Evolutionary conservation across 2,797 vertebrate species (phyloP).

Genomic region (Hydrophis major): DNA sequence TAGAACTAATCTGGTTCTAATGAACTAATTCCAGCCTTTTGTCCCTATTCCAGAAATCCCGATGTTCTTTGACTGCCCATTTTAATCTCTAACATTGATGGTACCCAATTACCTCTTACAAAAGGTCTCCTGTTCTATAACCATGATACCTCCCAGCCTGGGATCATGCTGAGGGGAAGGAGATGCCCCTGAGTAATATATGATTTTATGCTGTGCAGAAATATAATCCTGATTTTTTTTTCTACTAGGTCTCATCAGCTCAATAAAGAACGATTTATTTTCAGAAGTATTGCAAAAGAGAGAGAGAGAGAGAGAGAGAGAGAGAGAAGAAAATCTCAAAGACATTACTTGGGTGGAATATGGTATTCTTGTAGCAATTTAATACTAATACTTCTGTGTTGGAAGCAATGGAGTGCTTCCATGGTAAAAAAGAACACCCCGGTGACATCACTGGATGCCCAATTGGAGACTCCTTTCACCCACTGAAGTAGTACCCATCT

Average conservation of each 20-base stretch:
- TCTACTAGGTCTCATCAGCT: background rate
- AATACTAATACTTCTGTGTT: too few relatives aligned
- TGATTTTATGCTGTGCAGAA: background rate
- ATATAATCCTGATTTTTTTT: background rate
- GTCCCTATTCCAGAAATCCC: background rate
- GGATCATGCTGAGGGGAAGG: background rate
- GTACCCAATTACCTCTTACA: background rate
- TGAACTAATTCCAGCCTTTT: background rate
- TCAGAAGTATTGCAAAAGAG: background rate
- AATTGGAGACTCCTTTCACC: too few relatives aligned
- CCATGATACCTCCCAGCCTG: background rate
- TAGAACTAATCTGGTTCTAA: background rate
- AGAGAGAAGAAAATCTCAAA: background rate
- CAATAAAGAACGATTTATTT: background rate
- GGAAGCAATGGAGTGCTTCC: too few relatives aligned
- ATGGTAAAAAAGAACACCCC: too few relatives aligned
- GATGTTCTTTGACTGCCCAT: background rate
- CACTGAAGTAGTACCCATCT: too few relatives aligned
- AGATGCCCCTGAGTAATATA: background rate
- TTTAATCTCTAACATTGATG: background rate
- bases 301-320: background rate
- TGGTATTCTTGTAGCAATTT: background rate
- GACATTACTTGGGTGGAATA: background rate
- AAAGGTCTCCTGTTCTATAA: background rate
- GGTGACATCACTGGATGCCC: too few relatives aligned